A percentile compares a stretch with the other conserved stretches of the same genome.
These are phyloP conservation scores for Drosophila mayaguana DNA, from an alignment of 2,888 invertebrate species.

Conservation along the genomic window DNA sequence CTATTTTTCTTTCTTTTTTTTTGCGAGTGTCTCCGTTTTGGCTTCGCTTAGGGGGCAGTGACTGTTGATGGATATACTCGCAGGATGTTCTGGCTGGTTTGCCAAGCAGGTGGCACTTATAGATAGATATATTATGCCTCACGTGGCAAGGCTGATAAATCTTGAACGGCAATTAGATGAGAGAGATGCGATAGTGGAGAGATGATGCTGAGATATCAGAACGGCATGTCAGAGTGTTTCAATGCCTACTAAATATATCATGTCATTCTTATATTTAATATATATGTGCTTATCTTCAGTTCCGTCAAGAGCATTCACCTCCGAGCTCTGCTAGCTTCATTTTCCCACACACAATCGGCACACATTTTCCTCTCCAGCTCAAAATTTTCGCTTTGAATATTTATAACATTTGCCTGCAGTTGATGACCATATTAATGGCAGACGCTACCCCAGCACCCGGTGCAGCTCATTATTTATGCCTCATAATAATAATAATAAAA, in stretches of 20 bases:
- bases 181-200: conserved; percentile 5
- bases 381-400: conserved; percentile 50
- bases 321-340: neutral
- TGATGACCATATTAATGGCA: conserved; percentile 74
- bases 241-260: neutral
- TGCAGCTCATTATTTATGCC: conserved; percentile 56
- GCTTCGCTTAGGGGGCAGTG: conserved; percentile 52
- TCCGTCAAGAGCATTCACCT: neutral
- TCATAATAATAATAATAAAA: conserved; percentile 75
- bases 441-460: conserved; percentile 33
- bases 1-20: conserved; percentile 17
- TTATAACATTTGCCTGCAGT: conserved; percentile 67
- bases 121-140: conserved; percentile 23
- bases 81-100: conserved; percentile 10
- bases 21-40: conserved; percentile 38
- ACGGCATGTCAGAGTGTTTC: neutral
- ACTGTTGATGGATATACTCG: conserved; percentile 48
- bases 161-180: conserved; percentile 26
- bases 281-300: neutral
- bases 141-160: conserved; percentile 35
- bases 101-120: conserved; percentile 51
- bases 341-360: conserved; percentile 47
- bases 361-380: conserved; percentile 25
- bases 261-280: neutral
- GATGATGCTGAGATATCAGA: neutral